Conservation (phyloP, 2,888 invertebrate species). For the Bembecia ichneumoniformis region DNA sequence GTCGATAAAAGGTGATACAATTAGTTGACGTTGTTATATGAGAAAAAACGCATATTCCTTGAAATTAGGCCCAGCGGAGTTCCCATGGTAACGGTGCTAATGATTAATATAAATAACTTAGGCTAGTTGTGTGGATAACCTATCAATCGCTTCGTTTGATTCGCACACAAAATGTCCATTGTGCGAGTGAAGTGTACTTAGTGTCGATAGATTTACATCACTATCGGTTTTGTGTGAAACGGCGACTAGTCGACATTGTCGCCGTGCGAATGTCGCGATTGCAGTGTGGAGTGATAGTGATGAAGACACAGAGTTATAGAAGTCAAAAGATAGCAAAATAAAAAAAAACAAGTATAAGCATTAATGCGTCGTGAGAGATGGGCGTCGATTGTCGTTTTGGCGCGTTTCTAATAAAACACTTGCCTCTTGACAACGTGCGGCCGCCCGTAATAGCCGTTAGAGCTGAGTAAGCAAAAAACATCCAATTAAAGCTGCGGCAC, state of each 20-base stretch:
- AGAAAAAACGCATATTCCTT: too few species aligned
- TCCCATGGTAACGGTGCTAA: too few species aligned
- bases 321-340: constrained; percentile 55
- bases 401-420: constrained; percentile 71
- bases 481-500: too few species aligned
- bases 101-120: constrained; percentile 4
- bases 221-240: constrained; percentile 14
- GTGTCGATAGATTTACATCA: constrained; percentile 13
- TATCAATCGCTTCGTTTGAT: constrained; percentile 24
- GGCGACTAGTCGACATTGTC: constrained; percentile 40
- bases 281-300: constrained; percentile 30
- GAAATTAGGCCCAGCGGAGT: too few species aligned
- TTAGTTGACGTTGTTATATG: too few species aligned
- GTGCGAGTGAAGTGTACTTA: constrained; percentile 28
- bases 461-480: constrained; percentile 56
- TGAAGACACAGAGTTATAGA: constrained; percentile 42
- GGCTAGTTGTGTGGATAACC: constrained; percentile 1
- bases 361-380: constrained; percentile 69
- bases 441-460: constrained; percentile 72
- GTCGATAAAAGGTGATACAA: too few species aligned
- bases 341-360: constrained; percentile 63
- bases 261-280: constrained; percentile 26
- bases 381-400: constrained; percentile 60
- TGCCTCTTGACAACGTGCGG: constrained; percentile 72
- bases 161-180: constrained; percentile 12